Percentiles rank a stretch among this genome's conserved stretches.
phyloP scores from a whole-genome alignment of 2,797 vertebrate species.

The Syngnathus acus region DNA sequence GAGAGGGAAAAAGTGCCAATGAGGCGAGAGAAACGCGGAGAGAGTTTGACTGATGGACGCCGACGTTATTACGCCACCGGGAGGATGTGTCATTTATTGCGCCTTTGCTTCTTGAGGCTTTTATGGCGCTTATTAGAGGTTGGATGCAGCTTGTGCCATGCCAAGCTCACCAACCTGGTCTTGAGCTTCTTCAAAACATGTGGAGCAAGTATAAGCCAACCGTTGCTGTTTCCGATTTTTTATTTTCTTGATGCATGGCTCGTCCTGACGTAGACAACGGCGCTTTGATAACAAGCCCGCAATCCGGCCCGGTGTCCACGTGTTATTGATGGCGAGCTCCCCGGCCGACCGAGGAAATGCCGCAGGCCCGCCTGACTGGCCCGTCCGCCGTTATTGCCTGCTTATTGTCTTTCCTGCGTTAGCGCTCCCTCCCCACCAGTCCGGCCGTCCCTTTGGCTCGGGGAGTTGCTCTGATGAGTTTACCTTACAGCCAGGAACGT shows the following conservation, averaged over 20 bases:
- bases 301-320: conserved; percentile 57
- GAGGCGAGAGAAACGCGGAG: conserved; percentile 31
- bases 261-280: conserved; percentile 65
- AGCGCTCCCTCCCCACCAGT: conserved; percentile 50
- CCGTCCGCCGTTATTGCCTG: conserved; percentile 68
- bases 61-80: conserved; percentile 55
- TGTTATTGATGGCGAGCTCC: conserved; percentile 66
- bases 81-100: conserved; percentile 59
- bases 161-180: conserved; percentile 2
- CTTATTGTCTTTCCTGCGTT: conserved; percentile 73
- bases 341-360: conserved; percentile 54
- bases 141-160: conserved; percentile 35
- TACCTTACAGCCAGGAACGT: conserved; percentile 42
- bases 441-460: conserved; percentile 47
- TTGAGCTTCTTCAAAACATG: too few relatives aligned
- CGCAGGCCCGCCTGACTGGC: conserved; percentile 64
- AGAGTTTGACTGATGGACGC: conserved; percentile 58
- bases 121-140: conserved; percentile 59
- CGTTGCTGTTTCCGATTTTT: neutral
- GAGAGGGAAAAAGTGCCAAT: conserved; percentile 34
- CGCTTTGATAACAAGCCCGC: conserved; percentile 64
- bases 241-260: conserved; percentile 62
- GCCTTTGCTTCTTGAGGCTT: conserved; percentile 58
- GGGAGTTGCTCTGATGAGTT: conserved; percentile 52
- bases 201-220: too few relatives aligned